Conservation (phyloP, 1,140 invertebrate genomes). For the Cydia fagiglandana region DNA sequence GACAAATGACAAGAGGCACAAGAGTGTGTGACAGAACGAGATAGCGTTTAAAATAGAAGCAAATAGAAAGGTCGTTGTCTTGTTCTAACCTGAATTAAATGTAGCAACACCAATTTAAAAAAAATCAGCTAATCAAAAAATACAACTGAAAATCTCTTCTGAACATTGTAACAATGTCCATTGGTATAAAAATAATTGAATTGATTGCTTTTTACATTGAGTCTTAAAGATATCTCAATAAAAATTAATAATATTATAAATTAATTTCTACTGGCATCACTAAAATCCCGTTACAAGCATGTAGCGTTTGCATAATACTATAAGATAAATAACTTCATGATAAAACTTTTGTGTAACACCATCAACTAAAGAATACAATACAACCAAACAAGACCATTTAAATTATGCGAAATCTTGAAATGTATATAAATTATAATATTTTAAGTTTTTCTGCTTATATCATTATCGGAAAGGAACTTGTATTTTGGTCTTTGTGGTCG, state of each 20-base stretch:
- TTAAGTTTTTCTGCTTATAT: not conserved
- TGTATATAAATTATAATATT: not conserved
- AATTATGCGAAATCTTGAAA: not conserved
- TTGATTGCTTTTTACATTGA: too few species aligned
- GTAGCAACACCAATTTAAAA: not conserved
- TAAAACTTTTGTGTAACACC: too few species aligned
- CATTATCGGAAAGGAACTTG: not conserved
- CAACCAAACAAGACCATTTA: too few species aligned
- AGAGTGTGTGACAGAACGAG: slow-evolving; percentile 7
- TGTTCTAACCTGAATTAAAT: not conserved
- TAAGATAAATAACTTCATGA: too few species aligned
- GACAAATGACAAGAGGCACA: slow-evolving; percentile 26
- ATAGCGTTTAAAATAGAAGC: not conserved
- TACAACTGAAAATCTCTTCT: not conserved
- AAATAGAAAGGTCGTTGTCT: not conserved
- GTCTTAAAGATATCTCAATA: too few species aligned
- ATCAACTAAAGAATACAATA: too few species aligned
- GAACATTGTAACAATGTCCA: not conserved
- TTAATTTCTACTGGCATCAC: not conserved
- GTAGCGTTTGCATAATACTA: not conserved
- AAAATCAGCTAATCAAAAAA: too few species aligned
- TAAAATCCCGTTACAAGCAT: not conserved
- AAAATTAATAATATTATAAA: too few species aligned
- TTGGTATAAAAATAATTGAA: too few species aligned
- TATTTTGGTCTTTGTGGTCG: not conserved